Percentiles rank a stretch among this genome's conserved stretches.
phyloP scores from a whole-genome alignment of 2,113 vertebrate species.

The Hyaena hyaena region DNA sequence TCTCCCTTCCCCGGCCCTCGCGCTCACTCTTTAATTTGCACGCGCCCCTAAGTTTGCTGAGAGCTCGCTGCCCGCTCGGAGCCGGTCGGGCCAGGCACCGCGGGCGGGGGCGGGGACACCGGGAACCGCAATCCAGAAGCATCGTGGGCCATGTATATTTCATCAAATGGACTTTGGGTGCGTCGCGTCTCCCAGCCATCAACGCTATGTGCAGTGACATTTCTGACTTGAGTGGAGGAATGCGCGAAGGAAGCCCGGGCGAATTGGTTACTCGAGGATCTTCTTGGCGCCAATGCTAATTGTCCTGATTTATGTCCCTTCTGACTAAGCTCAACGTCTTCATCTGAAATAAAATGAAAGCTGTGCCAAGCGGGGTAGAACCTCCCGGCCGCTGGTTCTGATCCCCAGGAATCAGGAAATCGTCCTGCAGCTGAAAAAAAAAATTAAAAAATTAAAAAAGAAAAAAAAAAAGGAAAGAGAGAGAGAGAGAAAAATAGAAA shows the following conservation, averaged over 20 bases:
- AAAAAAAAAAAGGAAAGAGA: no score
- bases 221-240: constrained; percentile 82
- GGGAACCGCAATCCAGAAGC: constrained; percentile 69
- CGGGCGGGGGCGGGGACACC: constrained; percentile 72
- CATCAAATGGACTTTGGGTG: constrained; percentile 84
- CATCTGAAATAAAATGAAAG: constrained; percentile 74
- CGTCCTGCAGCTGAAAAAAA: constrained; percentile 48
- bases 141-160: constrained; percentile 75
- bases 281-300: constrained; percentile 82
- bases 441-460: not conserved
- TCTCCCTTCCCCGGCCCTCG: not conserved
- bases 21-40: constrained; percentile 46
- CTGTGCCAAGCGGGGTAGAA: constrained; percentile 62
- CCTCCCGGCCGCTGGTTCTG: constrained; percentile 68
- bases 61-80: constrained; percentile 41
- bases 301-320: constrained; percentile 79
- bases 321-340: constrained; percentile 78
- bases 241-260: constrained; percentile 78
- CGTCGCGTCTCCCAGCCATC: constrained; percentile 85
- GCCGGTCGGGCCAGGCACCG: constrained; percentile 49
- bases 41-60: constrained; percentile 73
- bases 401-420: constrained; percentile 26
- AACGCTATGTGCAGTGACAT: constrained; percentile 80
- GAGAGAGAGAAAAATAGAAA: not conserved
- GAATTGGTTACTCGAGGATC: constrained; percentile 70